Base-by-base conservation (phyloP, 1,140 invertebrate species). In the Drosophila guanche region DNA sequence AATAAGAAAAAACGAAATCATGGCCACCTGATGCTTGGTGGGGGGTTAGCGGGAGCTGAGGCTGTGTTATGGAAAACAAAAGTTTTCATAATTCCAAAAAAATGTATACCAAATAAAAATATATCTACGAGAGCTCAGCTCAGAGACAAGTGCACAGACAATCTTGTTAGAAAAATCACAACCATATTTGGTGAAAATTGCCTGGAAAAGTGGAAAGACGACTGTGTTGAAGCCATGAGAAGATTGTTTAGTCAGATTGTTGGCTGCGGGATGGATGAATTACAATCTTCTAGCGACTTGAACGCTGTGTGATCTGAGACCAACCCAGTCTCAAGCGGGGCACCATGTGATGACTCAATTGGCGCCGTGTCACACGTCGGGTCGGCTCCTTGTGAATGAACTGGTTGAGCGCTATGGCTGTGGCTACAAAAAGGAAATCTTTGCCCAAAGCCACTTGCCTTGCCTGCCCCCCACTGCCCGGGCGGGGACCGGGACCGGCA, bases 111-210 rank as follows among this genome's bases (percentile, higher is more conserved):
- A 76, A 66, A 53, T 40, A 67, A 27, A 61, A 65, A 45, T 51
- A 67, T 25, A 59, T 46, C 52, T 73, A 29, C 55, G 27, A 40
- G 48, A 20, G 56, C 23, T 59, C 22, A 23, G 54, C 47, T 60
- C 22, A 45, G 68, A 81, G 65, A 81, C 77, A 81, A 83, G 65
- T 81, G 73, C 56, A 53, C 62, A 20, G 16, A 20, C 16, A 76
- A 83, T 86, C 70, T 79, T 79, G 84, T 76, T 86, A 66, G 66
- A 67, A 86, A 88, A 89, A 79, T 71, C 63, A n/a, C 46, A 48
- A 66, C 83, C 83, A 89, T 89, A 86, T 89, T 89, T 72, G 83
- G 84, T 56, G 41, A 86, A 86, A 83, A 88, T 78, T 77, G 53
- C 29, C 25, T 60, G 53, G 46, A 62, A 70, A 59, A 67, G 45